Base-by-base conservation (phyloP, 2,888 invertebrate genomes). In the Balanococcus diminutus region DNA sequence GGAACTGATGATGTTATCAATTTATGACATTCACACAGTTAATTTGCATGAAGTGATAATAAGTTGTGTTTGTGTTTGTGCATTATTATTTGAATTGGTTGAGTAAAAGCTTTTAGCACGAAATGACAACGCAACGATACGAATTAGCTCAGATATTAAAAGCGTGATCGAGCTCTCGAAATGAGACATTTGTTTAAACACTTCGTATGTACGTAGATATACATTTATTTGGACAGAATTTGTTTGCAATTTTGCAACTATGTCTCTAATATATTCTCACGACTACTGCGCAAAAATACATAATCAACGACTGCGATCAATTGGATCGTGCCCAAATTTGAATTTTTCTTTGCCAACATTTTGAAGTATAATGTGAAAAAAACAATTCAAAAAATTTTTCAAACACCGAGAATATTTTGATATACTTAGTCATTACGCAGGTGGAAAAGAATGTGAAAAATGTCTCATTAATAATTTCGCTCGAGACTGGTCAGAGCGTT, bases 1-100 rank as follows among this genome's bases (percentile, higher is more conserved):
- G 22, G 5, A 22, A 56, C 8, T 11, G 56, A 56, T 11, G 56
- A 56, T 56, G 56, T 56, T 19, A 56, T 56, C 56, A 19, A 56
- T 22, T 56, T 56, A 56, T 22, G 22, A 56, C 56, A 56, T 11
- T 56, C 22, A 56, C 11, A 56, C 2, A 14, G 22, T 8, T 22
- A 56, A 56, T 56, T 56, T 56, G 56, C 56, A 56, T 56, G 22
- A 22, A 56, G 56, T 56, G 56, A 56, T 56, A 56, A 56, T 56
- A 56, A 56, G 22, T 56, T 56, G 5, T 56, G 56, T 56, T 6
- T 36, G 36, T 36, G 8, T 36, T n/a, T n/a, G n/a, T n/a, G n/a
- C n/a, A 56, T 56, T 11, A 22, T 56, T 22, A 56, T 56, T 56
- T 56, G 56, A 56, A 56, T 67, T 67, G 25, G 28, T 4, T 67